A percentile compares a stretch with the other conserved stretches of the same genome.
Evolutionary conservation across 1,140 invertebrate species (phyloP).

Genomic region (Harpegnathos saltator): DNA sequence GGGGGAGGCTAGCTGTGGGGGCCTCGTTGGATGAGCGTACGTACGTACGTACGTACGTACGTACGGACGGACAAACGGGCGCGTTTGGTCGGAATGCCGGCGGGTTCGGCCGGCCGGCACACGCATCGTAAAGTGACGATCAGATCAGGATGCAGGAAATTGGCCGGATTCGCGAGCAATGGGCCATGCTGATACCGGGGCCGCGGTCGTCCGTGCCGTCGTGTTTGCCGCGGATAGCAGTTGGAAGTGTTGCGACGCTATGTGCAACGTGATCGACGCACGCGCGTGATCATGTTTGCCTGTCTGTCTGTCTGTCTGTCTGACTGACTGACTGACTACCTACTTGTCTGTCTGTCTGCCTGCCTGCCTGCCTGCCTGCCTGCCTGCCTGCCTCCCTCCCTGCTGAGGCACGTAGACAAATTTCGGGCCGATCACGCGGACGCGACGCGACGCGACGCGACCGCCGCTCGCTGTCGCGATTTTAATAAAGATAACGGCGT

Average conservation of each 20-base stretch:
- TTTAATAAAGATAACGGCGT: constrained; percentile 49
- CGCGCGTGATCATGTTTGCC: no score
- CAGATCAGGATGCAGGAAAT: constrained; percentile 85
- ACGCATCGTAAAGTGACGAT: constrained; percentile 86
- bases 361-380: neutral
- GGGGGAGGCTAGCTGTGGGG: neutral
- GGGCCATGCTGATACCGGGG: constrained; percentile 84
- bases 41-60: neutral
- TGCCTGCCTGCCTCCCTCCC: no score
- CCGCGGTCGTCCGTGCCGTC: neutral
- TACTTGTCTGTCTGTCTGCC: no score
- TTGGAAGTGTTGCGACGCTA: constrained; percentile 60
- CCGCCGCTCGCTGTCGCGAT: neutral
- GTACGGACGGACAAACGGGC: neutral
- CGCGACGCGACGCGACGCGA: no score
- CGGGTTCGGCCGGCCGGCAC: constrained; percentile 66
- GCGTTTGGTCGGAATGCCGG: constrained; percentile 26
- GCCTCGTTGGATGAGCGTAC: constrained; percentile 51
- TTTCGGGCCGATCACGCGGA: constrained; percentile 46
- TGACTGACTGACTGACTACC: no score
- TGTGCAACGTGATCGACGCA: constrained; percentile 45
- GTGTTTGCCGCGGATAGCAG: constrained; percentile 67
- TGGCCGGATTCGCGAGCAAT: constrained; percentile 85
- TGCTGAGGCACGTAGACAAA: constrained; percentile 20
- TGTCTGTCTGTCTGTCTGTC: neutral